These are phyloP conservation scores for Chaenogobius annularis DNA, from an alignment of 2,113 vertebrate genomes.

Conservation along the genomic window DNA sequence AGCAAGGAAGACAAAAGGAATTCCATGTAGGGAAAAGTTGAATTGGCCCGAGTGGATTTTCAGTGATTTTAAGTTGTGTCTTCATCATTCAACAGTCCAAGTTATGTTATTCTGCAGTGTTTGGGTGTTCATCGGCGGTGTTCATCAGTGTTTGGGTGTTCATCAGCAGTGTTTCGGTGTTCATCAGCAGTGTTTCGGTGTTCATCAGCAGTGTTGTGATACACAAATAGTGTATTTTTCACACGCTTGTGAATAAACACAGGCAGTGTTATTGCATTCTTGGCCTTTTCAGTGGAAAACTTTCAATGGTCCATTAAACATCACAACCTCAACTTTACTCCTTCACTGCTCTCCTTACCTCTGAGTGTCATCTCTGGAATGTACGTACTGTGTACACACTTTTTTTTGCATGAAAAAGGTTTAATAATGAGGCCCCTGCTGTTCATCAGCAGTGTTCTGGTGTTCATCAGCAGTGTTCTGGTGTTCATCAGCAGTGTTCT, in stretches of 20 bases:
- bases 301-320: no score
- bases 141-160: conserved; percentile 6
- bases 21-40: conserved; percentile 44
- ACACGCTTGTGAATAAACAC: no score
- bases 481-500: neutral
- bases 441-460: neutral
- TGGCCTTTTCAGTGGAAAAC: no score
- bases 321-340: no score
- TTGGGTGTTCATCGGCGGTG: conserved; percentile 35
- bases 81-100: conserved; percentile 15
- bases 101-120: conserved; percentile 31
- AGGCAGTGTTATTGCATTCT: no score
- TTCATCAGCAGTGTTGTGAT: neutral
- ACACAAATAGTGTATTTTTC: no score
- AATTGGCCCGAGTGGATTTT: conserved; percentile 54
- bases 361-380: no score
- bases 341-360: no score
- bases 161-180: neutral
- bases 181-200: neutral
- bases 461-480: neutral
- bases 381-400: no score
- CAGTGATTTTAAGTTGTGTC: conserved; percentile 64
- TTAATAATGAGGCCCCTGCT: no score
- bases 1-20: conserved; percentile 48
- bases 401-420: no score